Base-by-base conservation (phyloP, 1,140 invertebrate species). In the Drosophila murphyi region DNA sequence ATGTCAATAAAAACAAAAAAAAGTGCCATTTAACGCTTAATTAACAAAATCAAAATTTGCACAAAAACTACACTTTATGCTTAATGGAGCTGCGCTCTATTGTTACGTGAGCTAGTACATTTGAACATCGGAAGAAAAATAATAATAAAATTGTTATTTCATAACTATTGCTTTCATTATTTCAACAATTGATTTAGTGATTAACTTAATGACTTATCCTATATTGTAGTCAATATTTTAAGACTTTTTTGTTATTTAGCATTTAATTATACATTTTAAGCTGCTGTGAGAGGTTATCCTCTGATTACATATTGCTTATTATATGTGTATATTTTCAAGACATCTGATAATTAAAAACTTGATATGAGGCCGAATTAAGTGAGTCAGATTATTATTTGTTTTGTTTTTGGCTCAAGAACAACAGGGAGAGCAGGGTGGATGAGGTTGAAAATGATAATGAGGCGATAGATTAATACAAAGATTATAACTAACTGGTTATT, bases 401-500 rank as follows among this genome's bases (percentile, higher is more conserved):
- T 47, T 20, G 1, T 47, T 47, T 8, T 45, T 20, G 48, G 10
- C 3, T 28, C 29, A 35, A 35, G 31, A 48, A 35, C 3, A n/a
- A 28, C 6, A 3, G 20, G 32, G 32, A 20, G 31, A 48, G 4
- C 12, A 10, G 34, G 57, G 43, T 31, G 57, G 34, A 29, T 50
- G 10, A 29, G 48, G 20, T 12, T 3, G 57, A 61, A 48, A 20
- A 47, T n/a, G 43, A 35, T 20, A 10, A 31, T 59, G 8, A 28
- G 20, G 4, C 12, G 31, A 55, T 31, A 29, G 12, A 55, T 20
- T n/a, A 34, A 43, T 1, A 4, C 10, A 65, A 47, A n/a, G 51
- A 28, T 35, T 20, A 45, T 20, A 69, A n/a, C 20, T 6, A 72
- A 68, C 70, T 55, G 70, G 70, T 72, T 68, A 4, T 4, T 5